phyloP scores from a whole-genome alignment of 2,797 vertebrate species.

The Pagetopsis macropterus region DNA sequence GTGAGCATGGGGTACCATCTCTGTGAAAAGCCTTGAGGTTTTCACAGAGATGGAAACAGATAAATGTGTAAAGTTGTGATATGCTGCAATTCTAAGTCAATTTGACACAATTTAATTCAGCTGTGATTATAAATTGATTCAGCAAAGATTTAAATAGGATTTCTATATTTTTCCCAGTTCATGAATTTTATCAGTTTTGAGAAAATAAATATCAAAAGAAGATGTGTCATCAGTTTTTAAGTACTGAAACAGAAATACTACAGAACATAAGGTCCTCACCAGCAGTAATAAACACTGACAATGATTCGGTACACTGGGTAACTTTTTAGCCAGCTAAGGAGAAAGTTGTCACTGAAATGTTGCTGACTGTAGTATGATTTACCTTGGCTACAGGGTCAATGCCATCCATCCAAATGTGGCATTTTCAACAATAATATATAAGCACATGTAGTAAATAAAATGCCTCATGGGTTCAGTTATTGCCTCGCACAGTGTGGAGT shows the following conservation, averaged over 20 bases:
- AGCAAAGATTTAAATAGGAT: not conserved
- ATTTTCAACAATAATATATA: slow-evolving; percentile 21
- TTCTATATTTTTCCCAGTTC: not conserved
- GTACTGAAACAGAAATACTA: not conserved
- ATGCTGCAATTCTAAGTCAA: not conserved
- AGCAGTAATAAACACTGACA: not conserved
- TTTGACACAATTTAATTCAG: not conserved
- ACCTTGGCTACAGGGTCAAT: slow-evolving; percentile 4
- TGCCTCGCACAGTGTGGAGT: not conserved
- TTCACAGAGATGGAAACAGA: not conserved
- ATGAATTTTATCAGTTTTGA: not conserved
- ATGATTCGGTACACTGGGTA: not conserved
- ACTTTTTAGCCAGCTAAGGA: slow-evolving; percentile 2
- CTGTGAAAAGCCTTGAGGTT: not conserved
- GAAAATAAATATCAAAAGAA: not conserved
- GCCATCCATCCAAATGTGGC: slow-evolving; percentile 3
- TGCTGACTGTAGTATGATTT: slow-evolving; percentile 8
- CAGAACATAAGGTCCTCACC: not conserved
- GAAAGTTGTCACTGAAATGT: not conserved
- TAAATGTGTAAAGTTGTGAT: not conserved
- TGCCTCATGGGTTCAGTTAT: not conserved
- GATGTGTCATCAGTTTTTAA: not conserved
- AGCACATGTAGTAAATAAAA: slow-evolving; percentile 19
- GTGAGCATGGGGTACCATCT: not conserved
- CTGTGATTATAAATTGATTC: not conserved